phyloP scores from a whole-genome alignment of 2,888 invertebrate species.

The Cyaniris semiargus region DNA sequence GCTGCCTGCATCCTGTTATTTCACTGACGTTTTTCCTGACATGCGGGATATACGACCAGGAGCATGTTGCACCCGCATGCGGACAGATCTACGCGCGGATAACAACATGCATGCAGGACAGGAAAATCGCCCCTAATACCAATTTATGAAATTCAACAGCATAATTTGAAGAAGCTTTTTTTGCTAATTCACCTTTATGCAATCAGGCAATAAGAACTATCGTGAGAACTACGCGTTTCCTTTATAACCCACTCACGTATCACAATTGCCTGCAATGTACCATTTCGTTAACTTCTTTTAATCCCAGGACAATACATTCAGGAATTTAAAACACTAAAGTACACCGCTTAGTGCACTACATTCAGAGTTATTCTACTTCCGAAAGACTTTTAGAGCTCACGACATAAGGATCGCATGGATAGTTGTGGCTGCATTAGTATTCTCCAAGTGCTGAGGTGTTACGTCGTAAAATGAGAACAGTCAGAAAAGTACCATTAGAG shows the following conservation, averaged over 20 bases:
- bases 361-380: not conserved
- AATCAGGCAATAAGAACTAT: constrained; percentile 37
- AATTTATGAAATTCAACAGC: no score
- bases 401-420: not conserved
- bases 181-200: constrained; percentile 32
- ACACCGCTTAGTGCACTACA: not conserved
- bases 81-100: no score
- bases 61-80: no score
- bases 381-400: not conserved
- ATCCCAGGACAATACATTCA: constrained; percentile 38
- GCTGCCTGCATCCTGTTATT: no score
- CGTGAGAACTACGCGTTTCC: constrained; percentile 38
- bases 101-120: no score
- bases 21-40: no score
- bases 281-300: constrained; percentile 40
- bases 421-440: not conserved
- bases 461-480: not conserved
- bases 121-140: no score
- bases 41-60: no score
- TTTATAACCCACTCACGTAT: constrained; percentile 40
- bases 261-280: constrained; percentile 41
- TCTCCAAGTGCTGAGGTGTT: not conserved
- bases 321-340: constrained; percentile 25
- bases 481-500: not conserved
- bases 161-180: not conserved